Base-by-base conservation (phyloP, 2,797 vertebrate genomes). In the Glyptemys insculpta region DNA sequence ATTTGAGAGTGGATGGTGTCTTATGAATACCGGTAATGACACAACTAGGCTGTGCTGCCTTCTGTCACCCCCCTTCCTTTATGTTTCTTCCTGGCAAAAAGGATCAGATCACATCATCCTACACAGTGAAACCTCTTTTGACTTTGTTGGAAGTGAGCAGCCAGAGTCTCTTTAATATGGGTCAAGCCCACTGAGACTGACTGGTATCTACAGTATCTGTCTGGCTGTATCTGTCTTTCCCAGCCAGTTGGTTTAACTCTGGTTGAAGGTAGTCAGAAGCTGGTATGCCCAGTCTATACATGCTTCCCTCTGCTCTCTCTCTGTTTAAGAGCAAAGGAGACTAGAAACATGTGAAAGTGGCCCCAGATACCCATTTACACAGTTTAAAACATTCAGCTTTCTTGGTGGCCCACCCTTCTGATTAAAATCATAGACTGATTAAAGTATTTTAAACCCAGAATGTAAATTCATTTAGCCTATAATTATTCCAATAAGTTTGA, bases 161-260 rank as follows among this genome's bases (percentile, higher is more conserved):
- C 80, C 89, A 81, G 65, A 74, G 15, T 8, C 49, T 54, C 91
- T 92, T 86, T 95, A 87, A 82, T 90, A 89, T 79, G 68, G 37
- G 0, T 16, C 3, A 53, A 49, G 41, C 25, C 86, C 93, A 91
- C 89, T 85, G 57, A 59, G 86, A 31, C 10, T 6, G 16, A 5
- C 68, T 15, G 34, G 53, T 49, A 25, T 56, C 62, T 72, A 1
- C 44, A 2, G 88, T 9, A 65, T 34, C 65, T 81, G 84, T n/a
- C 34, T 81, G 76, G 16, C 86, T 79, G 3, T 52, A 0, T 57
- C n/a, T 56, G 2, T 83, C 29, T 68, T 49, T 54, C 53, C 74
- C 54, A 11, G 84, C 74, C 82, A 44, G 79, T 78, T 25, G 54
- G 23, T 84, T 88, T 41, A 59, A 29, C 34, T 47, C 3, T 85